Percentiles rank a stretch among this genome's conserved stretches.
These are phyloP conservation scores for Drosophila fungiperda DNA, from an alignment of 2,888 invertebrate genomes.

Conservation along the genomic window DNA sequence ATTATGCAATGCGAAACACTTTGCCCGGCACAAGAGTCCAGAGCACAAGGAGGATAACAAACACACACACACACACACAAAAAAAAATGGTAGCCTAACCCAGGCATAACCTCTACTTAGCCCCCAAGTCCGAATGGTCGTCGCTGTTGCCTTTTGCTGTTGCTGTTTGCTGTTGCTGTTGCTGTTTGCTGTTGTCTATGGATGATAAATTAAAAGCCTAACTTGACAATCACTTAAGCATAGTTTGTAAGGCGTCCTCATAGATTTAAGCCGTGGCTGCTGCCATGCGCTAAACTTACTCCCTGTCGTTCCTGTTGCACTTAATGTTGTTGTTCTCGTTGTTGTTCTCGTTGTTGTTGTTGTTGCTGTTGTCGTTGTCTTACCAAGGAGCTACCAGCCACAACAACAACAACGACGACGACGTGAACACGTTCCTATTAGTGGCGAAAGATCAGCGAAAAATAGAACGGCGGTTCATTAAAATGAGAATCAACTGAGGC, in stretches of 20 bases:
- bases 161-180: slow-evolving; percentile 25
- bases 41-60: slow-evolving; percentile 19
- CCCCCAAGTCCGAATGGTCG: slow-evolving; percentile 55
- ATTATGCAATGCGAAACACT: slow-evolving; percentile 79
- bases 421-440: slow-evolving; percentile 81
- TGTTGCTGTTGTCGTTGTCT: slow-evolving; percentile 59
- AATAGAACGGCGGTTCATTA: slow-evolving; percentile 84
- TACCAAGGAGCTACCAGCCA: slow-evolving; percentile 46
- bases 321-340: slow-evolving; percentile 18
- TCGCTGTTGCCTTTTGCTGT: slow-evolving; percentile 53
- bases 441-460: slow-evolving; percentile 83
- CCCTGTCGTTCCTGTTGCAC: slow-evolving; percentile 51
- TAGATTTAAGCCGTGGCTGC: slow-evolving; percentile 75
- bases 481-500: slow-evolving; percentile 76
- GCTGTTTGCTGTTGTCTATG: slow-evolving; percentile 76
- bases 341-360: slow-evolving; percentile 23
- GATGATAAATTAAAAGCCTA: slow-evolving; percentile 85
- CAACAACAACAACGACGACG: slow-evolving; percentile 42
- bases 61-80: slow-evolving; percentile 1
- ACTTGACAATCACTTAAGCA: slow-evolving; percentile 85
- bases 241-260: slow-evolving; percentile 83
- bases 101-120: slow-evolving; percentile 78
- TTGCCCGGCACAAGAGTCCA: slow-evolving; percentile 50
- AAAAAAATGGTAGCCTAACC: slow-evolving; percentile 72
- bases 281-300: slow-evolving; percentile 59